A percentile compares a stretch with the other conserved stretches of the same genome.
Conservation (phyloP, 2,888 invertebrate species). For the Empis livida region DNA sequence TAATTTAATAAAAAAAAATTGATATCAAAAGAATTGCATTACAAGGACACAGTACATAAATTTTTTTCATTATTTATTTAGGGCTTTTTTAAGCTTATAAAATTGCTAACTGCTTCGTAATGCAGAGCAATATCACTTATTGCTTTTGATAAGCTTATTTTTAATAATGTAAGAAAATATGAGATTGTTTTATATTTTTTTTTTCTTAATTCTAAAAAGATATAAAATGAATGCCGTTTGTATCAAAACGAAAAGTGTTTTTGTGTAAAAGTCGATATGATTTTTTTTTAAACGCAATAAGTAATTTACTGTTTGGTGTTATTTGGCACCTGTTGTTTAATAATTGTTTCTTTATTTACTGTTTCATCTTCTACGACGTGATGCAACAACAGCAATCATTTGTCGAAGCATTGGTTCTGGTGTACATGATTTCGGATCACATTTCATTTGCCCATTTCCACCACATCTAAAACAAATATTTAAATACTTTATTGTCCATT, state of each 20-base stretch:
- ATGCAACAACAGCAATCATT: constrained; percentile 75
- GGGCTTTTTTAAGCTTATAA: neutral
- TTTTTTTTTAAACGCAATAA: neutral
- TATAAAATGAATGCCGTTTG: neutral
- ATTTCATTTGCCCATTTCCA: constrained; percentile 86
- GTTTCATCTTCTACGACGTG: constrained; percentile 57
- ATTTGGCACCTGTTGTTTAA: constrained; percentile 12
- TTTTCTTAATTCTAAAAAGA: neutral
- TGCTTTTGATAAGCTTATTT: constrained; percentile 1
- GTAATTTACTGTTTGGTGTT: constrained; percentile 9
- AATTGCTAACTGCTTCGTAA: neutral
- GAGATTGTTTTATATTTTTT: neutral
- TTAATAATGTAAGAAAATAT: constrained; percentile 1
- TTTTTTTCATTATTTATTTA: neutral
- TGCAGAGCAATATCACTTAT: neutral
- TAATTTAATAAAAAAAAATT: neutral
- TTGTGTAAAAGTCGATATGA: neutral
- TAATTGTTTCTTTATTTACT: constrained; percentile 6
- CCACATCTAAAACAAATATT: constrained; percentile 57
- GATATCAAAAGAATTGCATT: neutral
- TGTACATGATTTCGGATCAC: constrained; percentile 80
- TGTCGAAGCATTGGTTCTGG: constrained; percentile 82
- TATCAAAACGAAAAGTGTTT: neutral
- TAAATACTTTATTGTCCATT: neutral
- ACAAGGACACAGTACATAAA: neutral